Percentiles rank a stretch among this genome's conserved stretches.
Evolutionary conservation across 2,113 vertebrate species (phyloP).

Genomic region (Struthio camelus): DNA sequence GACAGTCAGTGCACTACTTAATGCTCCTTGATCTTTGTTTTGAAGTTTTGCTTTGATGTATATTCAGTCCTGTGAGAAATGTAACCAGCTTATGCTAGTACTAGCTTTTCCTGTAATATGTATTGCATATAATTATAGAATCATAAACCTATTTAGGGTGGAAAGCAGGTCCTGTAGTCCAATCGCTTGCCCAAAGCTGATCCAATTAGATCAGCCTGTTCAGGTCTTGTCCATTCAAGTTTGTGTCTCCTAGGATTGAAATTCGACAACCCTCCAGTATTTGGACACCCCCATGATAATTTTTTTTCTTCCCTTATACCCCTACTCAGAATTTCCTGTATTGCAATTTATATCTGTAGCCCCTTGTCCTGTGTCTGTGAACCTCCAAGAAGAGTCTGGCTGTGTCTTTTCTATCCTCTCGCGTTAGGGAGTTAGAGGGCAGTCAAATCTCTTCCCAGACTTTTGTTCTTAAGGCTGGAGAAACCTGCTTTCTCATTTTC

Average conservation of each 20-base stretch:
- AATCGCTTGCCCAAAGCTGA: background rate
- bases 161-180: background rate
- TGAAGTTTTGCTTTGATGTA: constrained; percentile 46
- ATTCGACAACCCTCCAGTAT: background rate
- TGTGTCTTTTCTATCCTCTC: background rate
- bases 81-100: background rate
- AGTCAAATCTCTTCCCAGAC: background rate
- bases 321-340: background rate
- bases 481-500: background rate
- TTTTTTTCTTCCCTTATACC: background rate
- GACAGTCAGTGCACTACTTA: background rate
- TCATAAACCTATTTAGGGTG: background rate
- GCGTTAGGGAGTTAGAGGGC: background rate
- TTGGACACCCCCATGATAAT: background rate
- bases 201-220: background rate
- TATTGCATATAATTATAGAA: background rate
- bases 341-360: background rate
- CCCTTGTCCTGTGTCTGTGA: background rate
- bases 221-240: background rate
- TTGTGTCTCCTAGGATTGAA: background rate
- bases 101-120: background rate
- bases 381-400: background rate
- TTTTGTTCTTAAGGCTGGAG: background rate
- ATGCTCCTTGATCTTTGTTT: constrained; percentile 30
- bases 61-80: background rate